Evolutionary conservation across 2,888 invertebrate species (phyloP), one percentile per base, ranked within the genome.

Genomic region (Drosophila subsilvestris): DNA sequence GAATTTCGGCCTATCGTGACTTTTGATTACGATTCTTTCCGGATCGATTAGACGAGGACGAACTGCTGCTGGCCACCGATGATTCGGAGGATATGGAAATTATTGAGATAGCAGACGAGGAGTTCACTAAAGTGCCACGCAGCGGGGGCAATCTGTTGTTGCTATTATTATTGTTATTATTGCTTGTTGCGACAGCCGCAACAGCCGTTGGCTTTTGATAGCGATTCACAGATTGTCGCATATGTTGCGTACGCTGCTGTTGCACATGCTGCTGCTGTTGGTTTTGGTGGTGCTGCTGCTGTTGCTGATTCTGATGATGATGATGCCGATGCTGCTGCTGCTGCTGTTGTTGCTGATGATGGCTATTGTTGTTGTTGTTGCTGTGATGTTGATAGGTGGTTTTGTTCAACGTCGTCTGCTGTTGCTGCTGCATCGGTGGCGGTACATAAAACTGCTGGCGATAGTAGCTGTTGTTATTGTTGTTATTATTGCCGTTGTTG

Each of bases 1-100:
- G 20, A n/a, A 20, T 17, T 18, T 43, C 10, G 27, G 14, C 20
- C 29, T 44, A 51, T 29, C 58, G 48, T 18, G 59, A 67, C 29
- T 44, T 74, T 6, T 66, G 59, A 18, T 61, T 60, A 47, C 49
- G 82, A 8, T 82, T 78, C 7, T 79, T 76, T 0, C 86, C 74
- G 4, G 87, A 77, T 45, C 79, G 37, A 37, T 6, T 37, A 14
- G 88, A 83, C 6, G 87, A 84, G 20, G 79, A 68, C 18, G 79
- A 75, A 37, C 89, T 88, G 63, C 85, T 75, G 58, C 71, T 71
- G 49, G 44, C 90, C 55, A 89, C 88, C 51, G 91, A 91, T 48
- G 90, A 90, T 63, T 91, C 90, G 51, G 91, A 91, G 29, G 90
- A 90, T 89, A 90, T 91, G 73, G 90, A 90, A 77, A 90, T 91